A percentile compares a stretch with the other conserved stretches of the same genome.
Evolutionary conservation across 2,888 invertebrate genomes (phyloP).

Genomic region (Eilema caniola): DNA sequence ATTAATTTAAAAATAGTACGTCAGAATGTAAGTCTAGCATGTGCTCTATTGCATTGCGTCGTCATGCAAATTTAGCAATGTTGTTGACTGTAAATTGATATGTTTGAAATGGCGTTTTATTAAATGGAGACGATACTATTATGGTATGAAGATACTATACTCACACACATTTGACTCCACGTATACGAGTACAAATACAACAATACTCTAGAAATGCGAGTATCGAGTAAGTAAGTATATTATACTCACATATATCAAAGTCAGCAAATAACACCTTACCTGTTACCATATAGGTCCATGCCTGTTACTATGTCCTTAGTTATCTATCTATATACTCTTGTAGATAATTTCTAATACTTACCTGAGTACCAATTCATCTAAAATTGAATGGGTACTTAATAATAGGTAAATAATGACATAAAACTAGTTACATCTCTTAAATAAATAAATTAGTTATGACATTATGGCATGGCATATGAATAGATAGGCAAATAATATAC

Average conservation of each 20-base stretch:
- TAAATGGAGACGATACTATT: slow-evolving; percentile 57
- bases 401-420: too few species aligned
- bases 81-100: slow-evolving; percentile 76
- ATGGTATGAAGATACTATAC: slow-evolving; percentile 22
- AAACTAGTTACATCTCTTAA: too few species aligned
- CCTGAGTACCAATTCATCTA: too few species aligned
- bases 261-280: slow-evolving; percentile 11
- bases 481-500: too few species aligned
- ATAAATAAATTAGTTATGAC: too few species aligned
- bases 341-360: too few species aligned
- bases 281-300: background rate
- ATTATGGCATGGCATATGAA: too few species aligned
- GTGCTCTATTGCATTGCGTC: slow-evolving; percentile 62
- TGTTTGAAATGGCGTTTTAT: slow-evolving; percentile 67
- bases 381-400: too few species aligned
- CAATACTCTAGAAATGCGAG: slow-evolving; percentile 11
- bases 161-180: slow-evolving; percentile 15
- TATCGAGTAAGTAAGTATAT: background rate
- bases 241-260: background rate
- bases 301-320: background rate
- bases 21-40: slow-evolving; percentile 42
- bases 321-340: too few species aligned
- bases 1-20: slow-evolving; percentile 58
- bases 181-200: slow-evolving; percentile 10
- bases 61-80: slow-evolving; percentile 73